Evolutionary conservation across 2,888 invertebrate species (phyloP), one percentile per base, ranked within the genome.

Genomic region (Coronaproctus castanopsis): DNA sequence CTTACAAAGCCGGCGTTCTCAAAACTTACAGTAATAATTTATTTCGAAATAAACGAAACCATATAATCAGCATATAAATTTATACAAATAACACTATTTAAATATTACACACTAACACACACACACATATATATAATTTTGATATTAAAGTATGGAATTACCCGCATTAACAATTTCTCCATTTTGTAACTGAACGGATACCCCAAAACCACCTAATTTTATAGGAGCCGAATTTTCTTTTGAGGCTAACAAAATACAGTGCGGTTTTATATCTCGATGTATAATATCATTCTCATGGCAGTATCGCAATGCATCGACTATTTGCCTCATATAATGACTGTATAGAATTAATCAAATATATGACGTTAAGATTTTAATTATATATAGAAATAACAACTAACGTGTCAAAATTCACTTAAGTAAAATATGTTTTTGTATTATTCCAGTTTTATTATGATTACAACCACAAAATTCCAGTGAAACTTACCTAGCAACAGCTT

Each of bases 321-420:
- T 90, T 75, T 98, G 97, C 59, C 93, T 82, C 89, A 97, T 91
- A 78, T 98, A 98, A 77, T 98, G 97, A 72, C 95, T 93, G 79
- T 2, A 77, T n/a, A n/a, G n/a, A n/a, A n/a, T n/a, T n/a, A n/a
- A n/a, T n/a, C n/a, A n/a, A 76, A 61, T 66, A 65, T 62, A 60
- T 49, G 18, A 21, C n/a, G n/a, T 59, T 21, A 59, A 21, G 55
- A 57, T 22, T 24, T 19, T 10, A 53, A 54, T 58, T 50, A 10
- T 53, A 22, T 3, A 52, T 36, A 21, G 10, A 61, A 3, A 52
- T 51, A 51, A 36, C 52, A 54, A 24, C 24, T 49, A 24, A 57
- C 23, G 54, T 48, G 23, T 24, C 36, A 49, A 49, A 51, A 54
- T 24, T 19, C 2, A 56, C 21, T 36, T 24, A 52, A 21, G 50